These are phyloP conservation scores for Rana temporaria DNA, from an alignment of 2,113 vertebrate genomes.

Conservation along the genomic window DNA sequence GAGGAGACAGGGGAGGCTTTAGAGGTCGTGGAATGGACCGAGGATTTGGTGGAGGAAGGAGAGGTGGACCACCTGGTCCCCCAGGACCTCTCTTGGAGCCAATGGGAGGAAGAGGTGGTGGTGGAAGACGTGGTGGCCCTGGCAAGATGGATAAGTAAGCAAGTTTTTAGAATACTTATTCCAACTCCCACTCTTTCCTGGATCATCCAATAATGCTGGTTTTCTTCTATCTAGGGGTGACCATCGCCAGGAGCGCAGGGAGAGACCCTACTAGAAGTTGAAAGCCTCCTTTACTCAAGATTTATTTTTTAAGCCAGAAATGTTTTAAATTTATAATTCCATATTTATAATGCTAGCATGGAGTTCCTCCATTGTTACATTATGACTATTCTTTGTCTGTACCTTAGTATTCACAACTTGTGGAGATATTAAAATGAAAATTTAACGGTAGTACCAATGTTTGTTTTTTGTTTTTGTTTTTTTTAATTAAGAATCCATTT, in stretches of 20 bases:
- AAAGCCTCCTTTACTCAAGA: conserved; percentile 82
- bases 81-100: conserved; percentile 79
- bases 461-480: conserved; percentile 54
- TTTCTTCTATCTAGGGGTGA: conserved; percentile 78
- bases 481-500: conserved; percentile 37
- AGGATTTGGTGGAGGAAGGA: conserved; percentile 84
- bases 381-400: conserved; percentile 80
- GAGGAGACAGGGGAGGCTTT: conserved; percentile 86
- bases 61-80: conserved; percentile 77
- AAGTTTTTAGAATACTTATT: neutral
- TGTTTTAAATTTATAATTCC: conserved; percentile 95
- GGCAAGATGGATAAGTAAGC: conserved; percentile 82
- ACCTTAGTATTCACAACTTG: conserved; percentile 81
- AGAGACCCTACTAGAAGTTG: conserved; percentile 84
- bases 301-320: conserved; percentile 89
- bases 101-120: conserved; percentile 69
- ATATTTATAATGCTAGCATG: conserved; percentile 82
- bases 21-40: conserved; percentile 90
- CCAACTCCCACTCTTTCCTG: neutral
- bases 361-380: conserved; percentile 68
- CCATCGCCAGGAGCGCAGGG: conserved; percentile 90
- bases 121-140: conserved; percentile 76
- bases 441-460: conserved; percentile 75
- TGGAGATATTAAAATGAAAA: conserved; percentile 79
- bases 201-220: neutral